Percentiles rank a stretch among this genome's conserved stretches.
Conservation (phyloP, 2,797 vertebrate genomes). For the Tapirus indicus region DNA sequence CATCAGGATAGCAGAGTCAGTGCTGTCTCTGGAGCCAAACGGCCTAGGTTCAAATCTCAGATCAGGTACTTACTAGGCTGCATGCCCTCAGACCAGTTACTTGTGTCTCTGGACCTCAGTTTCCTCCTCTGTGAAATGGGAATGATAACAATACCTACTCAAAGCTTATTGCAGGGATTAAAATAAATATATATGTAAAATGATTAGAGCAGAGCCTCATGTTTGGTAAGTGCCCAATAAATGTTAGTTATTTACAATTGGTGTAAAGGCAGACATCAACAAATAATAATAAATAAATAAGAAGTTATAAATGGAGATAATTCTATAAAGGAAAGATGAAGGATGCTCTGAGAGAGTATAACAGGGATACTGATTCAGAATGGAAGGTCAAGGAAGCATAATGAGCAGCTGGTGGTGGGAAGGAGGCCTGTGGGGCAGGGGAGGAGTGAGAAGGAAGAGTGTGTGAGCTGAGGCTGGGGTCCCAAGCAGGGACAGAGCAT, state of each 20-base stretch:
- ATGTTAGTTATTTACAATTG: background rate
- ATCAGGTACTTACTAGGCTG: background rate
- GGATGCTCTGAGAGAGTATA: background rate
- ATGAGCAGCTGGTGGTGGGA: background rate
- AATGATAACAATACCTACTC: background rate
- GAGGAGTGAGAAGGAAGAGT: too few relatives aligned
- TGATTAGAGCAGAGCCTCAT: background rate
- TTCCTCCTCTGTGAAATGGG: background rate
- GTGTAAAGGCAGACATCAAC: background rate
- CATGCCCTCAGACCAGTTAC: background rate
- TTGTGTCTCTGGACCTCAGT: background rate
- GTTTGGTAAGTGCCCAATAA: background rate
- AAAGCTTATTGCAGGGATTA: background rate
- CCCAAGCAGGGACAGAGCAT: background rate
- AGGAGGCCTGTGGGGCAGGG: fast-evolving
- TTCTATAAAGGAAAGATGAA: background rate
- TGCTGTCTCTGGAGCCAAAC: background rate
- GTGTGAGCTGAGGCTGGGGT: background rate
- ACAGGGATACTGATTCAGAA: too few relatives aligned
- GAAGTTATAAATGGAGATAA: background rate
- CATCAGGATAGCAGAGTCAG: background rate
- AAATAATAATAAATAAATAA: background rate
- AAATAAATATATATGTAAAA: background rate
- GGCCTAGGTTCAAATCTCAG: background rate
- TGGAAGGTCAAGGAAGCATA: background rate